Conservation (phyloP, 1,140 invertebrate genomes). For the Brachionus plicatilis region DNA sequence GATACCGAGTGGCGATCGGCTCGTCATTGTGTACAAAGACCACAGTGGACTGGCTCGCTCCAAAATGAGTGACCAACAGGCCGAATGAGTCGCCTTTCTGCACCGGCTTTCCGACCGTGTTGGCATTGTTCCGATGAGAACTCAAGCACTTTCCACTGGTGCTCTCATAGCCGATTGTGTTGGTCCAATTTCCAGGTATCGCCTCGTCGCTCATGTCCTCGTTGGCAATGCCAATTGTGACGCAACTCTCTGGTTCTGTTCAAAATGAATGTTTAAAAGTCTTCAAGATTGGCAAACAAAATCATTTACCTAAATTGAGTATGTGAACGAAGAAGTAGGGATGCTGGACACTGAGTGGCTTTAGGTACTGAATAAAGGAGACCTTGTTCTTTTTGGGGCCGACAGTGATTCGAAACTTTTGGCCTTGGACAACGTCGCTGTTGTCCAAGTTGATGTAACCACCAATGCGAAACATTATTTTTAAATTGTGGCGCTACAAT, state of each 20-base stretch:
- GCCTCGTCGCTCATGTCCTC: slow-evolving; percentile 49
- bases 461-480: slow-evolving; percentile 46
- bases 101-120: slow-evolving; percentile 50
- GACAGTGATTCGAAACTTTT: slow-evolving; percentile 49
- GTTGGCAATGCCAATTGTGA: slow-evolving; percentile 54
- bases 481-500: neutral
- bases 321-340: slow-evolving; percentile 54
- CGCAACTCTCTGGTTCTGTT: slow-evolving; percentile 47
- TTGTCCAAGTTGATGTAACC: slow-evolving; percentile 51
- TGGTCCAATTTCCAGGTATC: slow-evolving; percentile 51
- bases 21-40: slow-evolving; percentile 51
- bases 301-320: slow-evolving; percentile 47
- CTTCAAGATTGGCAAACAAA: neutral
- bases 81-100: slow-evolving; percentile 52
- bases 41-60: slow-evolving; percentile 50
- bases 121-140: slow-evolving; percentile 48
- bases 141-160: slow-evolving; percentile 49
- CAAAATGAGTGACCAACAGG: slow-evolving; percentile 52
- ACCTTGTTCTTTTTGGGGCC: slow-evolving; percentile 50
- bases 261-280: neutral
- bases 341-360: slow-evolving; percentile 47
- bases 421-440: slow-evolving; percentile 45
- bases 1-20: slow-evolving; percentile 53
- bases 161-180: slow-evolving; percentile 53
- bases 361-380: slow-evolving; percentile 47